phyloP scores from a whole-genome alignment of 2,113 vertebrate species.

The Sprattus sprattus region DNA sequence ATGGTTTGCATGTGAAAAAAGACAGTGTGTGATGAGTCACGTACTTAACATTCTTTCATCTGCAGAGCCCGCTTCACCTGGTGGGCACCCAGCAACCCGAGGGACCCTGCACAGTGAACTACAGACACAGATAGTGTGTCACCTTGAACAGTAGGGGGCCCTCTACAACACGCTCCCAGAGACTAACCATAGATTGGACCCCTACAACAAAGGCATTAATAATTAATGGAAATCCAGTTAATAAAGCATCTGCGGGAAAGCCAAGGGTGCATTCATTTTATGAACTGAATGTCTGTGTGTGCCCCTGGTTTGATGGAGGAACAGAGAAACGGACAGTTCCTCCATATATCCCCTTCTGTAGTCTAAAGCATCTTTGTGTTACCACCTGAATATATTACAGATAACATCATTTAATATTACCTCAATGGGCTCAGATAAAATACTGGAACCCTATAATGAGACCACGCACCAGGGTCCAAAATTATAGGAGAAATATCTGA shows the following conservation, averaged over 20 bases:
- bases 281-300: not conserved
- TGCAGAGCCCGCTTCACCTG: constrained; percentile 74
- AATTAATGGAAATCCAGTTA: not conserved
- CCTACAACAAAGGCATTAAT: not conserved
- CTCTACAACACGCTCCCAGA: not conserved
- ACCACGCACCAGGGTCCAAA: not conserved
- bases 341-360: not conserved
- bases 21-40: not conserved
- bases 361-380: not conserved
- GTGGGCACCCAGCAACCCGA: constrained; percentile 77
- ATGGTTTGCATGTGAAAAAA: not conserved
- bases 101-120: constrained; percentile 66
- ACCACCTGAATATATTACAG: not conserved
- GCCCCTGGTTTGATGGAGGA: not conserved
- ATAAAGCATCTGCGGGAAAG: not conserved
- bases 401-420: not conserved
- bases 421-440: not conserved
- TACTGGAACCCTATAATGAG: not conserved
- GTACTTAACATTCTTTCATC: constrained; percentile 18
- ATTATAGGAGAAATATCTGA: not conserved
- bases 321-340: not conserved
- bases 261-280: not conserved
- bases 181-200: not conserved
- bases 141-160: not conserved
- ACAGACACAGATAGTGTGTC: constrained; percentile 55